These are phyloP conservation scores for Hippocampus abdominalis DNA, from an alignment of 2,113 vertebrate genomes.

Conservation along the genomic window DNA sequence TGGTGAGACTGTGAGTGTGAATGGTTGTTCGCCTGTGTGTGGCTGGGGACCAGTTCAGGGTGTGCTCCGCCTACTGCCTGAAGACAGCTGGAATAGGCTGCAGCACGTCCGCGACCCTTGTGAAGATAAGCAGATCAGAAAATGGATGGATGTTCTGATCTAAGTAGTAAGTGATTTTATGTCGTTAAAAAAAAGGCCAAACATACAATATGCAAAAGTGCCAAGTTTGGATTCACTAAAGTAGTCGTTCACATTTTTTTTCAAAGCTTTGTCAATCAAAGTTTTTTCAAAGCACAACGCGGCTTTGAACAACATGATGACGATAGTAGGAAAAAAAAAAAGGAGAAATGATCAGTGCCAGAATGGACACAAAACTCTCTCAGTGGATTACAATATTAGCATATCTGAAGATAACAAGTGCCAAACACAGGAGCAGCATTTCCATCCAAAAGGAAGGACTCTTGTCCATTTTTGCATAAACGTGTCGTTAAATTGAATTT, in stretches of 20 bases:
- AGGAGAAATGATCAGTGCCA: constrained; percentile 20
- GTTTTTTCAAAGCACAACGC: constrained; percentile 17
- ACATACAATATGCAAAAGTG: constrained; percentile 12
- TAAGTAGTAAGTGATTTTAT: neutral
- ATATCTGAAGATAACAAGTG: constrained; percentile 18
- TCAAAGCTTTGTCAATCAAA: constrained; percentile 20
- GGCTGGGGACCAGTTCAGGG: no score
- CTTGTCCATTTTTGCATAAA: neutral
- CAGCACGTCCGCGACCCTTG: no score
- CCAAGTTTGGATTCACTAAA: constrained; percentile 17
- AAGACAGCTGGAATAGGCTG: no score
- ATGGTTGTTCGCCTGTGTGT: no score
- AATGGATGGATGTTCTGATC: no score
- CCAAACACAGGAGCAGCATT: constrained; percentile 6
- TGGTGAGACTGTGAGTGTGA: no score
- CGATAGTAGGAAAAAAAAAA: constrained; percentile 1
- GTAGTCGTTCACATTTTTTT: constrained; percentile 28
- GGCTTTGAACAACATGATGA: constrained; percentile 25
- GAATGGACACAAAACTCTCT: constrained; percentile 25
- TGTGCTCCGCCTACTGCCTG: no score
- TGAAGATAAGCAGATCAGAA: no score
- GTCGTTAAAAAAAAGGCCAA: neutral
- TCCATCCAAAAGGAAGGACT: neutral
- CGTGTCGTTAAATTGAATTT: neutral
- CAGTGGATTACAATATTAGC: constrained; percentile 12